Conservation (phyloP, 1,140 invertebrate genomes). For the Zaprionus vittiger region DNA sequence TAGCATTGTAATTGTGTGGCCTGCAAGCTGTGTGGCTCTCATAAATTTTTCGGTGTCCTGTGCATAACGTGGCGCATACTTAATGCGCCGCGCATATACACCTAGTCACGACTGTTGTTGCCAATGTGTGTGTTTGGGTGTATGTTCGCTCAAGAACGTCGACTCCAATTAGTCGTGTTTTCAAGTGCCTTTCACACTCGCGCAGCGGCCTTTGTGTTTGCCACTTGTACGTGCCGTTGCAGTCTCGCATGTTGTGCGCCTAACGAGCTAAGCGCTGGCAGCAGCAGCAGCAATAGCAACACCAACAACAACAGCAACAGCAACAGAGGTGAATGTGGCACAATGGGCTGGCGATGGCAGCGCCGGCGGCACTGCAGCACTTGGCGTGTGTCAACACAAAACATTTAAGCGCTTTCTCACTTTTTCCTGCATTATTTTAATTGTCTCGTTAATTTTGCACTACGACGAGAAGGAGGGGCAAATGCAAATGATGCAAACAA, state of each 20-base stretch:
- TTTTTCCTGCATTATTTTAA: constrained; percentile 41
- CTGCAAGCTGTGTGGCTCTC: constrained; percentile 30
- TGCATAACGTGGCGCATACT: constrained; percentile 66
- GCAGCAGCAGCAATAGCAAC: neutral
- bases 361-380: constrained; percentile 34
- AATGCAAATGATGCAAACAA: constrained; percentile 70
- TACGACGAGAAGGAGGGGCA: neutral
- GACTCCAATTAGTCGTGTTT: constrained; percentile 76
- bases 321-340: constrained; percentile 16
- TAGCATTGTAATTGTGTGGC: constrained; percentile 60
- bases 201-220: constrained; percentile 56
- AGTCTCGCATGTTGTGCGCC: constrained; percentile 43
- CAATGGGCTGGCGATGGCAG: constrained; percentile 15
- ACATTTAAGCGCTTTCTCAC: constrained; percentile 30
- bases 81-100: constrained; percentile 48
- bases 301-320: neutral
- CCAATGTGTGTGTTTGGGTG: neutral
- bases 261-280: constrained; percentile 64
- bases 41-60: constrained; percentile 63
- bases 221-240: constrained; percentile 51
- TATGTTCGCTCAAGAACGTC: constrained; percentile 50
- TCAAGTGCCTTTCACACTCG: constrained; percentile 64
- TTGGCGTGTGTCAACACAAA: constrained; percentile 45
- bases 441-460: constrained; percentile 43
- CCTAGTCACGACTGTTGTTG: neutral